Evolutionary conservation across 1,140 invertebrate species (phyloP).

Genomic region (Bombus haemorrhoidalis): DNA sequence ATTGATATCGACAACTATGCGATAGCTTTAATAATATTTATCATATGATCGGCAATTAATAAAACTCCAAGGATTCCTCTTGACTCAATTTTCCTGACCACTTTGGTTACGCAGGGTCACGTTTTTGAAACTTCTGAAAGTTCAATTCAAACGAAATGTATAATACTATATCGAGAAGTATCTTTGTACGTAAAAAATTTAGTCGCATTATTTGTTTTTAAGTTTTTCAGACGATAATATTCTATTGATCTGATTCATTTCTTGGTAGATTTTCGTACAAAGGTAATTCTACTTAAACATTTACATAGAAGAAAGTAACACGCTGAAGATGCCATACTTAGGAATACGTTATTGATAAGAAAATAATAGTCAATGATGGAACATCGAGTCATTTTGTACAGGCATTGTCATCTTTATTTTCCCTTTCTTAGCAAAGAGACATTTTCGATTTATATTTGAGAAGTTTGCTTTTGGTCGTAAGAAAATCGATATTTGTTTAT

Average conservation of each 20-base stretch:
- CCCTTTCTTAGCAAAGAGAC: conserved; percentile 20
- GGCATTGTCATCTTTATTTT: conserved; percentile 43
- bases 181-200: conserved; percentile 34
- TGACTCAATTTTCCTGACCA: conserved; percentile 55
- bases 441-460: conserved; percentile 21
- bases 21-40: conserved; percentile 78
- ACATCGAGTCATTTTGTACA: conserved; percentile 56
- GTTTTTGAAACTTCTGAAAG: conserved; percentile 44
- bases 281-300: conserved; percentile 32
- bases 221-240: neutral
- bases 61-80: conserved; percentile 52
- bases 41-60: conserved; percentile 64
- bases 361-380: conserved; percentile 18
- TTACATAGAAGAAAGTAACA: conserved; percentile 58
- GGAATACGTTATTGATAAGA: conserved; percentile 62
- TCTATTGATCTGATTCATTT: neutral
- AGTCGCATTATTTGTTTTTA: neutral
- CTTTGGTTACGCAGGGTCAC: conserved; percentile 38
- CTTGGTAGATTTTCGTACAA: conserved; percentile 25
- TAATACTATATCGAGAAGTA: conserved; percentile 8
- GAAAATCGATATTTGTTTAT: conserved; percentile 5
- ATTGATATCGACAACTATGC: conserved; percentile 77
- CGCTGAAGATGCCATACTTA: conserved; percentile 70
- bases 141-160: conserved; percentile 38
- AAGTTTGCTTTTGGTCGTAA: conserved; percentile 19